Percentiles rank a stretch among this genome's conserved stretches.
phyloP scores from a whole-genome alignment of 2,113 vertebrate species.

The Gobio gobio region DNA sequence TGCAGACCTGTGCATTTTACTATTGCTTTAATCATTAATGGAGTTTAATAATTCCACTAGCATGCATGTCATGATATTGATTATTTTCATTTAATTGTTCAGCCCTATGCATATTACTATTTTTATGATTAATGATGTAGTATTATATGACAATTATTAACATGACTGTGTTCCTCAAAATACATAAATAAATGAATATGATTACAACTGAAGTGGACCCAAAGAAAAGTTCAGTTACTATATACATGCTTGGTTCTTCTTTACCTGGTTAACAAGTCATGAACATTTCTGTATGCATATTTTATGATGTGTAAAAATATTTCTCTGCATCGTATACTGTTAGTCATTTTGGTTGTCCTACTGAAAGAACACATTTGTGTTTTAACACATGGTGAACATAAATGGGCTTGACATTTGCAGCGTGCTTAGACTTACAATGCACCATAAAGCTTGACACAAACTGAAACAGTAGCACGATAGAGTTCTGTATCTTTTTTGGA shows the following conservation, averaged over 20 bases:
- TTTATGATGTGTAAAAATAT: background rate
- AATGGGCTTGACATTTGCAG: conserved; percentile 1
- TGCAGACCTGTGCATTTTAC: too few species aligned
- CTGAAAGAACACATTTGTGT: background rate
- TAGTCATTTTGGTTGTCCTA: background rate
- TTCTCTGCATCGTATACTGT: background rate
- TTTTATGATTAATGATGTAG: background rate
- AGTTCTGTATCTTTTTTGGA: background rate
- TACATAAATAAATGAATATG: too few species aligned
- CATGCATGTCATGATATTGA: background rate
- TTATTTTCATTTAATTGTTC: background rate
- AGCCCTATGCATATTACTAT: background rate
- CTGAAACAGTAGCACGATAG: background rate
- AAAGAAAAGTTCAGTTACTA: background rate
- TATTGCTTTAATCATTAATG: background rate
- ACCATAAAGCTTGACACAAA: conserved; percentile 8
- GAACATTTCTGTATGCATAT: background rate
- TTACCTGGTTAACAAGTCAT: background rate
- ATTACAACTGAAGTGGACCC: background rate
- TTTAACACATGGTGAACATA: background rate
- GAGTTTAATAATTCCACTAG: background rate
- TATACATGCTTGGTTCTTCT: background rate
- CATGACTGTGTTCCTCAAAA: background rate
- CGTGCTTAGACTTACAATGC: background rate
- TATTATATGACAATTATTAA: background rate